These are phyloP conservation scores for Phyllotreta cruciferae DNA, from an alignment of 2,888 invertebrate genomes.

Conservation along the genomic window DNA sequence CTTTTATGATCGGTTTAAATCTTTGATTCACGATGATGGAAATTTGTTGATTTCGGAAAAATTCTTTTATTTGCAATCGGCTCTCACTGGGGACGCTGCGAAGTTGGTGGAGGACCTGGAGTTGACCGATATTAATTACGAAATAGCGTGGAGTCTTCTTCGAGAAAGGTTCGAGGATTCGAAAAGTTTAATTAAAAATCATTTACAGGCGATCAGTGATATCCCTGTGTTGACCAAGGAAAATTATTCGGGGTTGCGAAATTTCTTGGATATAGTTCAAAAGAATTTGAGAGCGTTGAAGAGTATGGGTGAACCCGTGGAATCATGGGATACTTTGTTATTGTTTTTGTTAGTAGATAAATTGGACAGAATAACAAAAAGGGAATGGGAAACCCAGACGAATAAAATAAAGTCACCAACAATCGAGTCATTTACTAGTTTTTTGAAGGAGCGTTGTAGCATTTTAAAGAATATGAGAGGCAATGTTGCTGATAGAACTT, in stretches of 20 bases:
- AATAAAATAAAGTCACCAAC: slow-evolving; percentile 11
- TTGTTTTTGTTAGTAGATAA: slow-evolving; percentile 16
- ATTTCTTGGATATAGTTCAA: slow-evolving; percentile 12
- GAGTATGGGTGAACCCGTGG: slow-evolving; percentile 13
- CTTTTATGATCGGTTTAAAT: slow-evolving; percentile 24
- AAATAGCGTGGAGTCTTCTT: slow-evolving; percentile 15
- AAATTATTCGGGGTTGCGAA: slow-evolving; percentile 7
- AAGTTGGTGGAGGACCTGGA: slow-evolving; percentile 15
- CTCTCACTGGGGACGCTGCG: slow-evolving; percentile 9
- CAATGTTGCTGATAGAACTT: not conserved
- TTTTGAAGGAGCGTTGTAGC: slow-evolving; percentile 18
- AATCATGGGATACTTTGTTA: slow-evolving; percentile 16
- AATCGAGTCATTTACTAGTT: slow-evolving; percentile 9
- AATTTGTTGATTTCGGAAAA: not conserved
- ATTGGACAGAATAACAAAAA: slow-evolving; percentile 14
- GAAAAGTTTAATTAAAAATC: slow-evolving; percentile 19
- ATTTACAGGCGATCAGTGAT: slow-evolving; percentile 9
- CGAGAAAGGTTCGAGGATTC: slow-evolving; percentile 14
- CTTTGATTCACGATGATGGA: slow-evolving; percentile 12
- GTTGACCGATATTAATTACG: slow-evolving; percentile 15
- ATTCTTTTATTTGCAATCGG: slow-evolving; percentile 23
- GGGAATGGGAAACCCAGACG: slow-evolving; percentile 15
- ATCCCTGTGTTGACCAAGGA: slow-evolving; percentile 7
- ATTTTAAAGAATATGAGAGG: slow-evolving; percentile 12
- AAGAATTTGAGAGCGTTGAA: slow-evolving; percentile 15